Percentiles rank a stretch among this genome's conserved stretches.
phyloP scores from a whole-genome alignment of 2,888 invertebrate species.

The Cremastinae sp. region DNA sequence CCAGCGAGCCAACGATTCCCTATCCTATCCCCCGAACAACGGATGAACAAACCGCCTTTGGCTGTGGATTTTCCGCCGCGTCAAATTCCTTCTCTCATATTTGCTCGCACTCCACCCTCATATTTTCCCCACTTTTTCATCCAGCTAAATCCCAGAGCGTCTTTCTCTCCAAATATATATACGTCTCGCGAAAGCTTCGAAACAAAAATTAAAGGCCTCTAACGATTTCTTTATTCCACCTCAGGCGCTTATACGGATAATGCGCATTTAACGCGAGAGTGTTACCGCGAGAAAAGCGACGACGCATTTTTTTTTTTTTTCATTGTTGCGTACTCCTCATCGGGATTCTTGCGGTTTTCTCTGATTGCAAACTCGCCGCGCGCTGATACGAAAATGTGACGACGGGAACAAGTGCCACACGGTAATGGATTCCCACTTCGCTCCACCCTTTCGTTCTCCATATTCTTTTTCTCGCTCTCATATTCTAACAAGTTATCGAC shows the following conservation, averaged over 20 bases:
- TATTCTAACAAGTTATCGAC: too few relatives aligned
- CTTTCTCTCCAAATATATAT: background rate
- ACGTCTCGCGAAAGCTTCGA: background rate
- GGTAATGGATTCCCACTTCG: too few relatives aligned
- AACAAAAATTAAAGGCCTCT: background rate
- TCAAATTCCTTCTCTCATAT: slow-evolving; percentile 37
- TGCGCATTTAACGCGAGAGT: background rate
- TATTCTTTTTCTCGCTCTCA: too few relatives aligned
- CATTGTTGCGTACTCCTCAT: background rate
- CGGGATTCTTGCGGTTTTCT: too few relatives aligned
- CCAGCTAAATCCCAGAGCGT: too few relatives aligned
- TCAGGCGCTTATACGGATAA: too few relatives aligned
- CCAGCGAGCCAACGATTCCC: slow-evolving; percentile 34
- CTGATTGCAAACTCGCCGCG: too few relatives aligned
- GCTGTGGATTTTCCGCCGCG: slow-evolving; percentile 30
- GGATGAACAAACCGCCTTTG: slow-evolving; percentile 53
- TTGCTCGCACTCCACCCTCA: background rate
- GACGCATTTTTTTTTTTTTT: background rate
- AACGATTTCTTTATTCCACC: too few relatives aligned
- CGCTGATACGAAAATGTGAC: too few relatives aligned
- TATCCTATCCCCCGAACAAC: slow-evolving; percentile 37
- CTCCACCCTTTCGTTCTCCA: too few relatives aligned
- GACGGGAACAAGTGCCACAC: too few relatives aligned
- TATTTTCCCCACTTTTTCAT: slow-evolving; percentile 2
- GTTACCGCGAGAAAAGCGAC: background rate